phyloP scores from a whole-genome alignment of 2,113 vertebrate species.

The Egretta garzetta region DNA sequence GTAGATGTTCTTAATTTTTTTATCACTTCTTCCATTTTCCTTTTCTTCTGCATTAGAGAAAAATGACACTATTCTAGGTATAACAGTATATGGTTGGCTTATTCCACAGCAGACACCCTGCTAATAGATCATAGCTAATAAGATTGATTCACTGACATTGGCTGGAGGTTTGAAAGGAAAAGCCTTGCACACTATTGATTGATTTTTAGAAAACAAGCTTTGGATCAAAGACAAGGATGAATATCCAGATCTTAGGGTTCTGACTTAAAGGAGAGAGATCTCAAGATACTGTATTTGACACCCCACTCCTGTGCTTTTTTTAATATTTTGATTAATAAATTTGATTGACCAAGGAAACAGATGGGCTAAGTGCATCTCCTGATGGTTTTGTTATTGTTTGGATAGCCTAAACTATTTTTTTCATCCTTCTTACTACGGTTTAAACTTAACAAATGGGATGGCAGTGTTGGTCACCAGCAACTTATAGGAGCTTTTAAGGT shows the following conservation, averaged over 20 bases:
- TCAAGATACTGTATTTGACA: not conserved
- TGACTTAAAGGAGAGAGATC: not conserved
- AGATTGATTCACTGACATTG: not conserved
- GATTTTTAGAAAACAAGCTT: not conserved
- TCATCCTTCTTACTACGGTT: not conserved
- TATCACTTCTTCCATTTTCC: not conserved
- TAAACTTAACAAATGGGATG: not conserved
- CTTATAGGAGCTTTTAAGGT: not conserved
- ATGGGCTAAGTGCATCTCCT: not conserved
- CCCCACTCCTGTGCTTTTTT: not conserved
- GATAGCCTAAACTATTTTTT: not conserved
- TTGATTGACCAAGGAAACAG: not conserved
- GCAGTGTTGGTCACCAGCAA: not conserved
- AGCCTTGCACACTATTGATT: not conserved
- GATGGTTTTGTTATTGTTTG: not conserved
- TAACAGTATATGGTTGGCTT: not conserved
- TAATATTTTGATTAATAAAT: not conserved
- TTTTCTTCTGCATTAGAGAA: not conserved
- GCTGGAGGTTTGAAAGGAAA: not conserved
- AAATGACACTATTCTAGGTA: not conserved
- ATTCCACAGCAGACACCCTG: not conserved
- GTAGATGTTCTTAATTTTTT: not conserved
- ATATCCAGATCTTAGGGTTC: not conserved
- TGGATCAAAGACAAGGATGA: not conserved
- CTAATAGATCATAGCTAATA: not conserved